Conservation (phyloP, 2,113 vertebrate genomes). For the Leucoraja erinaceus region DNA sequence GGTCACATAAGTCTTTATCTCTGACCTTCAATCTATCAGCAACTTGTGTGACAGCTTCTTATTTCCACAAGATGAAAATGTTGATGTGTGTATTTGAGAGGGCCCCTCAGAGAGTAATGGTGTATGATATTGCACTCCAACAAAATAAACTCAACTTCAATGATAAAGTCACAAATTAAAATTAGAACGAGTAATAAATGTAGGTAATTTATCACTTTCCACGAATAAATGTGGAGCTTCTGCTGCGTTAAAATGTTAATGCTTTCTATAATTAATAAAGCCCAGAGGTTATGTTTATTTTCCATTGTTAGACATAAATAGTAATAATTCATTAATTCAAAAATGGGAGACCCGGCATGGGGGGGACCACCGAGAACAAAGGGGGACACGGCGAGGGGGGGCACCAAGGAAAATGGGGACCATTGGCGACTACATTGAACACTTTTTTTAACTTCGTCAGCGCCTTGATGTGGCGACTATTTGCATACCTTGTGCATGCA, state of each 20-base stretch:
- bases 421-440: too few species aligned
- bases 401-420: too few species aligned
- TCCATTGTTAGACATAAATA: background rate
- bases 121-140: background rate
- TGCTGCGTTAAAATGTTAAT: background rate
- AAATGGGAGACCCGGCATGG: too few species aligned
- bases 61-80: slow-evolving; percentile 11
- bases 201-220: background rate
- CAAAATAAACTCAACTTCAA: background rate
- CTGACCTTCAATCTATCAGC: background rate
- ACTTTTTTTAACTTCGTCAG: too few species aligned
- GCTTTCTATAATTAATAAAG: background rate
- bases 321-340: background rate
- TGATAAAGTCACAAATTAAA: background rate
- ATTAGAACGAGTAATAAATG: background rate
- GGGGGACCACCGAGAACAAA: too few species aligned
- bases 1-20: slow-evolving; percentile 23
- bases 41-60: background rate
- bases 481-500: too few species aligned
- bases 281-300: background rate
- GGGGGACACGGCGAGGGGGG: too few species aligned
- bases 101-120: background rate
- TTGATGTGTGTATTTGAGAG: background rate
- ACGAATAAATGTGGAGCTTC: background rate
- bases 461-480: too few species aligned